Base-by-base conservation (phyloP, 1,140 invertebrate species). In the Macrostomum lignano region DNA sequence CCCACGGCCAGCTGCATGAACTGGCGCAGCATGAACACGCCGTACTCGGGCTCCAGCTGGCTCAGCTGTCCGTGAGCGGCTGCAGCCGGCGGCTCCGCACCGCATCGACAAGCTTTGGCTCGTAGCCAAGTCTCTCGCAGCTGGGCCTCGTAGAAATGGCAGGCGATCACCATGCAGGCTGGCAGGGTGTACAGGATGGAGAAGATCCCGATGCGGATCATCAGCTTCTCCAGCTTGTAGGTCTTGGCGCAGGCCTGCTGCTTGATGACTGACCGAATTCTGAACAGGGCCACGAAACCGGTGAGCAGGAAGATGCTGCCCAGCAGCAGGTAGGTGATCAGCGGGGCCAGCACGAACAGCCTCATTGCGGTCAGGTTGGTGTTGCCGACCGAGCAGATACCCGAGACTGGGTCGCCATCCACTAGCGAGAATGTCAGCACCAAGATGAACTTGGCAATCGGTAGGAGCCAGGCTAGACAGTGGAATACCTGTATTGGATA, bases 401-500 rank as follows among this genome's bases (percentile, higher is more conserved):
- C 88, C n/a, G 76, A 81, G 10, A 94, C 62, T 15, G 86, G 68
- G 55, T 96, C 88, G 40, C 82, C 79, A 70, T 93, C 82, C 45
- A 94, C 75, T 67, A 78, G 77, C 38, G 76, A 74, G 67, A 81
- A 73, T 6, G 79, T 77, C 34, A 93, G 61, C 39, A 93, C 75
- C 24, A 73, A 74, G 11, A 88, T 77, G 1, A 73, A 79, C 9
- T 86, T 61, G 2, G 91, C 69, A 17, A 79, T 57, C 0, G 84
- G 82, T 13, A 82, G 57, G 20, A 74, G 74, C 88, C 88, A 96
- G 21, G 84, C 82, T 23, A 75, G 72, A 38, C 91, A 62, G 66
- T 94, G 88, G 59, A 94, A 96, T 6, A n/a, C 26, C 22, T 33
- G 20, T 15, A 28, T 5, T 15, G 19, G 19, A 28, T 28, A n/a